phyloP scores from a whole-genome alignment of 2,888 invertebrate genomes.

The Cetonia aurata region DNA sequence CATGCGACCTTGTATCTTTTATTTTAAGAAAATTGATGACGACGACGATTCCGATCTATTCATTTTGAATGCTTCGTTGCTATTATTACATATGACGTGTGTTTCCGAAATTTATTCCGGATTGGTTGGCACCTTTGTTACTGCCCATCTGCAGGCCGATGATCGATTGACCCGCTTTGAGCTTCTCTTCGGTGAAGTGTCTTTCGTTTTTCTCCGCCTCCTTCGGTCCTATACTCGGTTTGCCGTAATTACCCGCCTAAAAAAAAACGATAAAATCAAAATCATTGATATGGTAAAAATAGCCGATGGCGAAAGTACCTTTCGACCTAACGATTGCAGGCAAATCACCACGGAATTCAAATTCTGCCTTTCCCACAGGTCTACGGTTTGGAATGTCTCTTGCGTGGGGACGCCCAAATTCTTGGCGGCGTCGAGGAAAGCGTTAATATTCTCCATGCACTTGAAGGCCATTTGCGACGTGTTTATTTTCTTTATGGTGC shows the following conservation, averaged over 20 bases:
- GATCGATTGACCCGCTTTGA: slow-evolving; percentile 92
- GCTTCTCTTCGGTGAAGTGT: slow-evolving; percentile 93
- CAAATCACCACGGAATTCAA: slow-evolving; percentile 96
- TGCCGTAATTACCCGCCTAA: slow-evolving; percentile 84
- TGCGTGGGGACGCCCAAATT: slow-evolving; percentile 91
- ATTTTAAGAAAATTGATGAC: slow-evolving; percentile 23
- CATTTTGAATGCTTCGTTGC: too few relatives aligned
- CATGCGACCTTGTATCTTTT: slow-evolving; percentile 2
- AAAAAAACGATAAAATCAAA: slow-evolving; percentile 37
- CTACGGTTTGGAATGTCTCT: slow-evolving; percentile 97
- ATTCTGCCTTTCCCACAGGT: slow-evolving; percentile 97
- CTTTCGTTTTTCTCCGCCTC: slow-evolving; percentile 96
- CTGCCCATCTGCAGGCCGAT: slow-evolving; percentile 97
- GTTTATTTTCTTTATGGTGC: slow-evolving; percentile 92
- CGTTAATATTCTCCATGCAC: slow-evolving; percentile 99
- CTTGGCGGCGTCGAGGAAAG: slow-evolving; percentile 87
- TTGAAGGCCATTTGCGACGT: slow-evolving; percentile 91
- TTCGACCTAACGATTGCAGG: slow-evolving; percentile 93
- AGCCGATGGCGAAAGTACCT: slow-evolving; percentile 71
- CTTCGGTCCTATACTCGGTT: slow-evolving; percentile 94
- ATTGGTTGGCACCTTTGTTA: slow-evolving; percentile 97
- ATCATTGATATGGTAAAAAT: neutral
- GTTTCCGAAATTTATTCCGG: slow-evolving; percentile 97
- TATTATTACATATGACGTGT: slow-evolving; percentile 92
- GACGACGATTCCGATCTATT: slow-evolving; percentile 4